Evolutionary conservation across 2,888 invertebrate genomes (phyloP), one percentile per base, ranked within the genome.

Genomic region (Strigamia crassipes): DNA sequence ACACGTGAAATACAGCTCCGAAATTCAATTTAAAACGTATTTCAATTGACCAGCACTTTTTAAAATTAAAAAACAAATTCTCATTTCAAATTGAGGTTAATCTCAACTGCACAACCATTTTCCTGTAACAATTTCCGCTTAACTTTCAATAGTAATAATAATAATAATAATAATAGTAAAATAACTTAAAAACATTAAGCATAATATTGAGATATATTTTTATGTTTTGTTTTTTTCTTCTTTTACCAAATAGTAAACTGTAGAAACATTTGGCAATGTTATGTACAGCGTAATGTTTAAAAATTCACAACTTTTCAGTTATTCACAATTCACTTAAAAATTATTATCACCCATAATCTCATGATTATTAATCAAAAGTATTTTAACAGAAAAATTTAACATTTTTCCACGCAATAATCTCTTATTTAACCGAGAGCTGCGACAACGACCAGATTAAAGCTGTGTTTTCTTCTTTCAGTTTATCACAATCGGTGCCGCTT

Each of bases 371-470:
- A 56, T 56, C 56, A 0, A 9, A n/a, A n/a, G 18, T n/a, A 18
- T n/a, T 56, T 0, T 56, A 46, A 46, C 46, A 46, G n/a, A 56
- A 18, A 18, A 56, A 56, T 56, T 56, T 2, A 56, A 56, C 0
- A 18, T 56, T 18, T 56, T 21, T n/a, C 6, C n/a, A 15, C 8
- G 21, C 18, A 56, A 10, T 15, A 77, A 77, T 31, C 56, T 56
- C 27, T 56, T 38, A 81, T 41, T 81, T 81, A 18, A 81, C 41
- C 15, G 73, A 31, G 4, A 88, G 83, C 34, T 87, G 86, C 15
- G 87, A 86, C 87, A 88, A 87, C 13, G 88, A 87, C 51, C 87
- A 85, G 82, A 88, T 87, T 8, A 88, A 85, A 27, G 87, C 86
- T 9, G 87, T 87, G 82, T 88, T 88, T 82, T 88, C 88, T 77